Conservation (phyloP, 1,140 invertebrate genomes). For the Grapholita molesta region DNA sequence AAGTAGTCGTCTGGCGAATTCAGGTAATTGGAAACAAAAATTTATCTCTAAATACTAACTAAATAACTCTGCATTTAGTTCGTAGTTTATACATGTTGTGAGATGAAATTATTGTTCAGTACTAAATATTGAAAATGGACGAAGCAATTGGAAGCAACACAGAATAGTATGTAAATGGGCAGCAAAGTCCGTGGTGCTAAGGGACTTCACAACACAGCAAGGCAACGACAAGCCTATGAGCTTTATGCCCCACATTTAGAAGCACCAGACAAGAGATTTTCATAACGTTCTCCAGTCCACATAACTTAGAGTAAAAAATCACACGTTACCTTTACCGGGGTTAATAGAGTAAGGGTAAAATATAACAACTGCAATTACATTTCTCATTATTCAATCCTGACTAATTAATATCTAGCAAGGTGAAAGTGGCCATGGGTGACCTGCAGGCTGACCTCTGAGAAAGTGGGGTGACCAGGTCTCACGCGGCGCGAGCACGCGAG, state of each 20-base stretch:
- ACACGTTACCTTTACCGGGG: background rate
- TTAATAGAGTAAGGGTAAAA: background rate
- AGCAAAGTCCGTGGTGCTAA: too few relatives aligned
- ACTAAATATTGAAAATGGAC: background rate
- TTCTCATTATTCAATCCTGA: background rate
- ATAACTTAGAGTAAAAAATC: too few relatives aligned
- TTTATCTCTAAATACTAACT: too few relatives aligned
- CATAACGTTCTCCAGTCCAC: too few relatives aligned
- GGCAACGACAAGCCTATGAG: too few relatives aligned
- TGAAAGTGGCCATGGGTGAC: slow-evolving; percentile 14
- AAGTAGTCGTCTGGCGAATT: slow-evolving; percentile 94
- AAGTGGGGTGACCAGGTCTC: slow-evolving; percentile 32
- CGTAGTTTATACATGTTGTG: background rate
- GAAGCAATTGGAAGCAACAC: too few relatives aligned
- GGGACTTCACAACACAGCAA: too few relatives aligned
- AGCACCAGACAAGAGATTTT: too few relatives aligned
- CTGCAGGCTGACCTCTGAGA: slow-evolving; percentile 36
- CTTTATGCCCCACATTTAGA: too few relatives aligned
- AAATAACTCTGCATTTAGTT: too few relatives aligned
- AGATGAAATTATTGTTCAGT: background rate
- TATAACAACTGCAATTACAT: background rate
- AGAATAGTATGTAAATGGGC: too few relatives aligned
- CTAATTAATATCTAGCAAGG: slow-evolving; percentile 8
- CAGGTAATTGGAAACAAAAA: slow-evolving; percentile 80
- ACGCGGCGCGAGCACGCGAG: slow-evolving; percentile 34